phyloP scores from a whole-genome alignment of 1,140 invertebrate genomes.

The Drosophila willistoni region DNA sequence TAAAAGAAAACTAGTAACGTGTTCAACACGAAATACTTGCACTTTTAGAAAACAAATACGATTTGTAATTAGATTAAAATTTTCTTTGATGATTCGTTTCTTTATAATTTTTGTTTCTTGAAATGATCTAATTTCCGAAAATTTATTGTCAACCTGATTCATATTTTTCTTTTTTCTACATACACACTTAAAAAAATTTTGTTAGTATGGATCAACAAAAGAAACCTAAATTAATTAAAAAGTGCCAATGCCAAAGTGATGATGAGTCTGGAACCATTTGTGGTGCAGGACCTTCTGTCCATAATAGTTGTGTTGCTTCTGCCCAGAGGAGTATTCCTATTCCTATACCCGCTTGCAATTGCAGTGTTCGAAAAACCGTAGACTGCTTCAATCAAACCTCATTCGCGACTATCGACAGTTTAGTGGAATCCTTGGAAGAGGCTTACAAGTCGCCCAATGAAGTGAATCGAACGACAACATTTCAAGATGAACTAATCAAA shows the following conservation, averaged over 20 bases:
- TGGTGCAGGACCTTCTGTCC: background rate
- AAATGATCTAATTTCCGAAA: too few species aligned
- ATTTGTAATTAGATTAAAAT: too few species aligned
- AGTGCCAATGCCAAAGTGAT: background rate
- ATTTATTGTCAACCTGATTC: too few species aligned
- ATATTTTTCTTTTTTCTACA: background rate
- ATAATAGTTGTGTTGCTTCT: too few species aligned
- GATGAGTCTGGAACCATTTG: background rate
- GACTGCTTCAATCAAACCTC: slow-evolving; percentile 14
- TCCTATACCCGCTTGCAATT: background rate
- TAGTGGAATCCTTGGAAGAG: background rate
- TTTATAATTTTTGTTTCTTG: too few species aligned
- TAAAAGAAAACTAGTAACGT: too few species aligned
- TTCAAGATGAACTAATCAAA: background rate
- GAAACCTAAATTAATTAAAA: background rate
- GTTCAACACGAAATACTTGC: too few species aligned
- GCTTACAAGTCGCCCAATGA: background rate
- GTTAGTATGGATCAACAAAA: background rate
- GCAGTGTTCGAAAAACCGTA: background rate
- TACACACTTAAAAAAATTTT: background rate
- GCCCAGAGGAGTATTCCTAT: too few species aligned
- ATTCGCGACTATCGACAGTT: background rate
- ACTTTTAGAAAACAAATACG: too few species aligned
- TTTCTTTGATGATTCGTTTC: too few species aligned
- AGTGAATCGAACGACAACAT: background rate